Evolutionary conservation across 2,797 vertebrate genomes (phyloP).

Genomic region (Emys orbicularis): DNA sequence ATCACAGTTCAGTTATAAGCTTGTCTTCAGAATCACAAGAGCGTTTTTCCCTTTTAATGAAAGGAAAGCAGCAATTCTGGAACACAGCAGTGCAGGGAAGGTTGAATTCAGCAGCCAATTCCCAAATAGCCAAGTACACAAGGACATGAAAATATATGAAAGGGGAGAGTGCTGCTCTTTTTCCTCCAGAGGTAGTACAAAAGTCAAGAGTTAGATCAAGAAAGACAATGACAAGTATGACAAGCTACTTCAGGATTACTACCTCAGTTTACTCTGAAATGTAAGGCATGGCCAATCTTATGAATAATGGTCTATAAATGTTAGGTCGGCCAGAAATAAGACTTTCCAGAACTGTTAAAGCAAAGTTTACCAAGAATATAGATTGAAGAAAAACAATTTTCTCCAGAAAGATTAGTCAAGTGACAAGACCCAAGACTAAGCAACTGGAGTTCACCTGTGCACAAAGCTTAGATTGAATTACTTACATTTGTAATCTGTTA

Average conservation of each 20-base stretch:
- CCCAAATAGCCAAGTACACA: background rate
- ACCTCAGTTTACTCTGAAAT: background rate
- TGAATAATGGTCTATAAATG: constrained; percentile 1
- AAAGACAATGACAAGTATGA: background rate
- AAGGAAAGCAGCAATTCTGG: background rate
- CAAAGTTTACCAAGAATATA: background rate
- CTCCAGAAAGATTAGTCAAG: background rate
- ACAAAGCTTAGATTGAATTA: background rate
- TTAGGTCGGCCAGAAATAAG: background rate
- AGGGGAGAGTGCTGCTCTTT: background rate
- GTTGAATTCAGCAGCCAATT: background rate
- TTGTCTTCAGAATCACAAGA: background rate
- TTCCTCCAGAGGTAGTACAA: background rate
- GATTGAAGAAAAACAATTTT: background rate
- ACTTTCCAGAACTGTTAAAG: background rate
- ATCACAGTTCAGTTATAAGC: background rate
- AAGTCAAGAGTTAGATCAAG: background rate
- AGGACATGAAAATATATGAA: background rate
- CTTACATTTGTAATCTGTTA: background rate
- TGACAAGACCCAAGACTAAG: background rate
- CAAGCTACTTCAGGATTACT: background rate
- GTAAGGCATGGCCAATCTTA: background rate
- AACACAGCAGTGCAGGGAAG: background rate
- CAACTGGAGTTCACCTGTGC: background rate
- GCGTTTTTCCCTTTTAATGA: background rate